phyloP scores from a whole-genome alignment of 1,140 invertebrate species.

The Apis florea region DNA sequence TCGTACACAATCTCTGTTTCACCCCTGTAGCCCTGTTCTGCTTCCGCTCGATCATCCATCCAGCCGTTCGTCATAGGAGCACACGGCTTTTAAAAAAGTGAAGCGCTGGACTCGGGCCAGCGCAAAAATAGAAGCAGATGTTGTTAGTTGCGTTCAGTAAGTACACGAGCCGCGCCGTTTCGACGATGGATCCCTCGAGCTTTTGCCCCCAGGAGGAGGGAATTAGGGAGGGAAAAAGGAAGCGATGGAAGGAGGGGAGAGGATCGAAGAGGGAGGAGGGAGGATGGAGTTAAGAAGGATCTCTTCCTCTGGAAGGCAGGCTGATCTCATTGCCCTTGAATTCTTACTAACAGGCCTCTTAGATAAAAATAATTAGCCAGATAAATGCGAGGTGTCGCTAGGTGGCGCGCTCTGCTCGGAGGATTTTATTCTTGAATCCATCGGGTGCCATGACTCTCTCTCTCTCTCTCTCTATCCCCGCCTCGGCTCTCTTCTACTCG shows the following conservation, averaged over 20 bases:
- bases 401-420: slow-evolving; percentile 31
- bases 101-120: slow-evolving; percentile 79
- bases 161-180: slow-evolving; percentile 53
- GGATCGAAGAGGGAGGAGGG: background rate
- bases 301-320: slow-evolving; percentile 28
- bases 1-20: background rate
- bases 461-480: background rate
- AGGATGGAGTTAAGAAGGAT: background rate
- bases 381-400: slow-evolving; percentile 69
- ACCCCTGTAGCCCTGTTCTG: slow-evolving; percentile 36
- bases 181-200: slow-evolving; percentile 11
- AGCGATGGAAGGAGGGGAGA: slow-evolving; percentile 14
- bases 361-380: slow-evolving; percentile 79
- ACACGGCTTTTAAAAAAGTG: slow-evolving; percentile 76
- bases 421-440: slow-evolving; percentile 60
- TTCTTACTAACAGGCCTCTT: slow-evolving; percentile 73
- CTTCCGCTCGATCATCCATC: slow-evolving; percentile 76
- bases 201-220: background rate
- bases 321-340: slow-evolving; percentile 79
- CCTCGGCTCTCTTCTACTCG: background rate
- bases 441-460: background rate
- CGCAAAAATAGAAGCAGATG: slow-evolving; percentile 81
- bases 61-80: slow-evolving; percentile 77
- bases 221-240: slow-evolving; percentile 14
- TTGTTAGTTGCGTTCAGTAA: slow-evolving; percentile 71